These are phyloP conservation scores for Gastracanthus pulcherrimus DNA, from an alignment of 2,888 invertebrate species.

Conservation along the genomic window DNA sequence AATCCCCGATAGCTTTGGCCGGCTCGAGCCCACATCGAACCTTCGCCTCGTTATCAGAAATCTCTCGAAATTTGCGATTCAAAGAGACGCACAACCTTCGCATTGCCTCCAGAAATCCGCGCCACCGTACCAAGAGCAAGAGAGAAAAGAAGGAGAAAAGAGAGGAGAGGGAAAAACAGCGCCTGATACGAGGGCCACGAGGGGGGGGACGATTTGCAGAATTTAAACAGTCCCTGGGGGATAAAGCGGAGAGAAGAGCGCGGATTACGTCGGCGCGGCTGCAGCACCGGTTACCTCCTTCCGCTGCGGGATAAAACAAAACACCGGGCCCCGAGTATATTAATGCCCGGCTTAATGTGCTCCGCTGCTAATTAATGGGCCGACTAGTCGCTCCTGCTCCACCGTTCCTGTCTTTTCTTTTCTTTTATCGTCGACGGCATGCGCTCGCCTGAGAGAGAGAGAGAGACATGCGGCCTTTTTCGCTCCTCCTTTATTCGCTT, in stretches of 20 bases:
- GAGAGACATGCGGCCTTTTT: too few species aligned
- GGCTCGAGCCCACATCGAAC: too few species aligned
- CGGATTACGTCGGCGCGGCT: too few species aligned
- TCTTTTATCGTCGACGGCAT: conserved; percentile 57
- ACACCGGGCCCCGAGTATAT: conserved; percentile 76
- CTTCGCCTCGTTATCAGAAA: conserved; percentile 65
- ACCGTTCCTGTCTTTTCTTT: conserved; percentile 62
- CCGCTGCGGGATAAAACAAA: conserved; percentile 77
- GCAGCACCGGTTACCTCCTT: too few species aligned
- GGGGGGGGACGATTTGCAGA: conserved; percentile 71
- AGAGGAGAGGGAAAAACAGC: too few species aligned
- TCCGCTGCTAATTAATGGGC: conserved; percentile 76
- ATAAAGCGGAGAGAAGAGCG: conserved; percentile 59
- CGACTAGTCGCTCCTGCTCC: conserved; percentile 58
- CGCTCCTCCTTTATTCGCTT: conserved; percentile 49
- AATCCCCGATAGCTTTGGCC: conserved; percentile 48
- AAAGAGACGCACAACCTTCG: conserved; percentile 35
- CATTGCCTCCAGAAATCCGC: too few species aligned
- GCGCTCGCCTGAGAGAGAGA: conserved; percentile 28
- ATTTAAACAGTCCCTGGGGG: conserved; percentile 75
- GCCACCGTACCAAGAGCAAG: neutral
- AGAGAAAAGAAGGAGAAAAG: conserved; percentile 8
- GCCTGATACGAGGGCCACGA: conserved; percentile 53
- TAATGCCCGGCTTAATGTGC: conserved; percentile 77
- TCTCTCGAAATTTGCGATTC: conserved; percentile 50